Evolutionary conservation across 2,888 invertebrate genomes (phyloP), one percentile per base, ranked within the genome.

Genomic region (Polydesmus complanatus): DNA sequence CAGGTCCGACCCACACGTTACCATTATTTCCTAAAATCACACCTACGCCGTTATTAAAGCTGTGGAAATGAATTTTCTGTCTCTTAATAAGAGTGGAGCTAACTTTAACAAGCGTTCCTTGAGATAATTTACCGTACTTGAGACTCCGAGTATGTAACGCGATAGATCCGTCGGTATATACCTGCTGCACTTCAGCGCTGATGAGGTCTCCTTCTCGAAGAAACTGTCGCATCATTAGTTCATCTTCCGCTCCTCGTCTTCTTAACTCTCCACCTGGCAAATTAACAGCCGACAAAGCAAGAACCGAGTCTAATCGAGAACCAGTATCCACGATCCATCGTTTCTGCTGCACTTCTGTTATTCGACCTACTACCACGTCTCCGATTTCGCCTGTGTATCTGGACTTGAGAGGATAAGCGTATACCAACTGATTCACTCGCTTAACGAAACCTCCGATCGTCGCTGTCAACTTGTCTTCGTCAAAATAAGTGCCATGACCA

Each of bases 11-110:
- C 94, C 95, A 98, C 64, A 98, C 84, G 69, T 85, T 93, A 0
- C 98, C 98, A 74, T 97, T 96, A 72, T 93, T 94, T 5, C 97
- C 97, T 25, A 98, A 80, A 63, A 98, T 94, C 23, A 97, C 78
- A 63, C 88, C 89, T 0, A 89, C 88, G 0, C 96, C 96, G 72
- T 89, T 88, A 0, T 89, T 84, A 60, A 98, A 77, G 74, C 88
- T 88, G 72, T 97, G 95, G 71, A 96, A 96, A 74, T 97, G 95
- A 55, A 90, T 92, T 74, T 98, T 98, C 61, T 93, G 83, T 21
- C 94, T 80, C 72, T 90, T 91, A 22, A 98, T 84, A 27, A 97
- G 76, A 1, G 92, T 89, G 0, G 96, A 91, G 54, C 90, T 87
- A 0, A 98, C 95, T 74, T 88, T 88, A 0, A 96, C 78, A 62